Evolutionary conservation across 2,113 vertebrate species (phyloP), one percentile per base, ranked within the genome.

Genomic region (Leptobrachium ailaonicum): DNA sequence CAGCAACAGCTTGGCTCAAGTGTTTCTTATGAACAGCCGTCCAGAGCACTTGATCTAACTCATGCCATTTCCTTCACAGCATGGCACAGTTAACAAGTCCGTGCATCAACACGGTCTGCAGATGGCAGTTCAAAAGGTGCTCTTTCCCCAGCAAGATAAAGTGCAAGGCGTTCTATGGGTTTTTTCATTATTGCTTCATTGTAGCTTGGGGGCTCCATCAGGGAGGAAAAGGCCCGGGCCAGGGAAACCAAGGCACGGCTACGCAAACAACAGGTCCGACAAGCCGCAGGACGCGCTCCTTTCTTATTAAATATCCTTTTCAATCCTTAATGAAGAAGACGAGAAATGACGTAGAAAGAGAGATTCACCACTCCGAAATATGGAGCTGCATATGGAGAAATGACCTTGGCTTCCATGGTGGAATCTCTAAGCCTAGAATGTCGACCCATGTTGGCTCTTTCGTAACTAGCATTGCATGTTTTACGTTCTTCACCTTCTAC

Each of bases 1-100:
- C 95, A 91, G 96, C 96, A 97, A 98, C 95, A 97, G 96, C 96
- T 97, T 93, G 95, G 94, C 95, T 97, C 95, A 95, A 98, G 96
- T 97, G 96, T 97, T 96, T 97, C 95, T 98, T 96, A 96, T 95
- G 93, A 94, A 90, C 93, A 91, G 91, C 89, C 92, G 86, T 92
- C 91, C 90, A 80, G 89, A 92, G 90, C 92, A 92, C 93, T 93
- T 93, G 93, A 92, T 93, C 91, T 94, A 94, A 94, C 93, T 94
- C 93, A 93, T 90, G 92, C 93, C 91, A 93, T 93, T 94, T 94
- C 93, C 93, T 93, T 94, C 93, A 92, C 93, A 93, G 92, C 91
- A 91, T 92, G 93, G 92, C 90, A 93, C 90, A 92, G 93, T 94
- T 94, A 94, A 94, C 93, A 94, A 93, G 92, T 93, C 91, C 91